Evolutionary conservation across 2,888 invertebrate species (phyloP), one percentile per base, ranked within the genome.

Genomic region (Acrobasis suavella): DNA sequence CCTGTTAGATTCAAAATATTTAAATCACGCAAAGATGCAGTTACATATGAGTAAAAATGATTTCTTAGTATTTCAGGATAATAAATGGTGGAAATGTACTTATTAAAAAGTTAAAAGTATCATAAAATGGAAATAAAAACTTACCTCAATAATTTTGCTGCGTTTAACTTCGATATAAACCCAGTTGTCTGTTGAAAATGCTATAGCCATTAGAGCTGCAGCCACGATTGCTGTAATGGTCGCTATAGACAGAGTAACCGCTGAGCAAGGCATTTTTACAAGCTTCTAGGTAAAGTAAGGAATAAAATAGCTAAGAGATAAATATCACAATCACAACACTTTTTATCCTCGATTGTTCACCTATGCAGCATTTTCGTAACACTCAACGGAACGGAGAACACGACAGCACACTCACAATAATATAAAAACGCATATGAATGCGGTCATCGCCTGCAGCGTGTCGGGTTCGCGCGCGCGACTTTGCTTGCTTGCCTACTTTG

Each of bases 161-260:
- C 98, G 95, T 89, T 96, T 96, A 74, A 98, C 98, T 93, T 97
- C 97, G 79, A 97, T 96, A 86, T 97, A 97, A 80, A 97, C 94
- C 98, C 98, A 98, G 94, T 98, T 98, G 93, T 98, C 98, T 85
- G 98, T 98, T 77, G 97, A 96, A 93, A 98, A 98, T 79, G 98
- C 97, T 87, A 98, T 97, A 80, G 97, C 96, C 87, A 98, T 94
- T 83, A 98, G 93, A 71, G 98, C 97, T 83, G 98, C 96, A 79
- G 98, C 97, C 85, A 98, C 96, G 87, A 98, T 97, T 85, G 98
- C 98, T 86, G 97, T 96, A 91, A 98, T 97, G 82, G 98, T 98
- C 79, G 98, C 98, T 92, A 98, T 94, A 88, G 98, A 98, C 88
- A 98, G 94, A 86, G 98, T 97, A 85, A 98, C 96, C 82, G 98